Evolutionary conservation across 2,888 invertebrate species (phyloP).

Genomic region (Microplitis manilae): DNA sequence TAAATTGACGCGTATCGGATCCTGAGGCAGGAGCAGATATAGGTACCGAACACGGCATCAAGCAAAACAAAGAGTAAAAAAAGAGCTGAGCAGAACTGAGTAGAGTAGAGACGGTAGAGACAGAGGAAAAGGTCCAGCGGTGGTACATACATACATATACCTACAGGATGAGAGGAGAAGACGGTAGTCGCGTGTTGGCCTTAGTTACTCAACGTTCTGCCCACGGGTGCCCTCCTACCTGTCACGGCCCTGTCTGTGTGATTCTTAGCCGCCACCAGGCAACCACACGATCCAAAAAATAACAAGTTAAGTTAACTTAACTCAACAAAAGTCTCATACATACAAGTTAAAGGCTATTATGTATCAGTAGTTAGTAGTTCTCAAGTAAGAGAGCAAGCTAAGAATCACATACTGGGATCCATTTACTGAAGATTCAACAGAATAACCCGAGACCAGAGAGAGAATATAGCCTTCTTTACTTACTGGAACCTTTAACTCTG

Average conservation of each 20-base stretch:
- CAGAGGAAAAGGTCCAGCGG: conserved; percentile 10
- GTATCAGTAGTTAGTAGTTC: too few species aligned
- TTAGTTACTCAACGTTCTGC: conserved; percentile 58
- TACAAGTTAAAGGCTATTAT: not conserved
- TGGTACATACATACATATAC: not conserved
- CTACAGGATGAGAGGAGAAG: conserved; percentile 34
- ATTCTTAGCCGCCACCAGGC: conserved; percentile 51
- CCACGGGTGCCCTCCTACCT: conserved; percentile 59
- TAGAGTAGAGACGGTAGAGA: conserved; percentile 33
- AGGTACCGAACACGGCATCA: conserved; percentile 26
- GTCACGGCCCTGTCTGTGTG: conserved; percentile 58
- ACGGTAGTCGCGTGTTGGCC: conserved; percentile 61
- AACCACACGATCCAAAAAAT: conserved; percentile 14
- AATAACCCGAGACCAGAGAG: too few species aligned
- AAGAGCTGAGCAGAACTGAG: conserved; percentile 25
- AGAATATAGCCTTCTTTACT: too few species aligned
- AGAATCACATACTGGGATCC: too few species aligned
- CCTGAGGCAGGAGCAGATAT: conserved; percentile 24
- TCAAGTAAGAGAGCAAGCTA: too few species aligned
- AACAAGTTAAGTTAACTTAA: conserved; percentile 19
- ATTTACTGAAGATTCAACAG: too few species aligned
- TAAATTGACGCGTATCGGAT: conserved; percentile 49
- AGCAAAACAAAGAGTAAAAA: conserved; percentile 40
- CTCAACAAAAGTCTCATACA: not conserved
- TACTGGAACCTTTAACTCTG: too few species aligned